Evolutionary conservation across 2,113 vertebrate genomes (phyloP).

Genomic region (Ginglymostoma cirratum): DNA sequence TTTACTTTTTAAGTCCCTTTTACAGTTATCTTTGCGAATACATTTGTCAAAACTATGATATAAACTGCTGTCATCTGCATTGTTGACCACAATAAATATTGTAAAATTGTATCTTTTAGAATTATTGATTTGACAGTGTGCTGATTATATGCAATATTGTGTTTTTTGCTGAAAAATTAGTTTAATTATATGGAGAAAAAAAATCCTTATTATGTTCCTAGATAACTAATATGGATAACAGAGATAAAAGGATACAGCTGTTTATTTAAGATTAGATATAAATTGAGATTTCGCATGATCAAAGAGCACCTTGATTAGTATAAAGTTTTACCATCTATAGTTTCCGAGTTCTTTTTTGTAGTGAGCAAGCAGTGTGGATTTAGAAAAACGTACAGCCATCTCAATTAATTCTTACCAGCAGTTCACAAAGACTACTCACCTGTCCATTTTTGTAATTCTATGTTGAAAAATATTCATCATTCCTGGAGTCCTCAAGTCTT

Average conservation of each 20-base stretch:
- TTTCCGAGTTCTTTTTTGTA: not conserved
- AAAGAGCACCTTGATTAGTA: not conserved
- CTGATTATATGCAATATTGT: not conserved
- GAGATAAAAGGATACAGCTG: too few relatives aligned
- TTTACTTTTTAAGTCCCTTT: not conserved
- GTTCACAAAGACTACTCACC: not conserved
- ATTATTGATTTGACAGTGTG: not conserved
- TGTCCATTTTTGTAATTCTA: not conserved
- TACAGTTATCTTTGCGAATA: not conserved
- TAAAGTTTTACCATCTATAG: not conserved
- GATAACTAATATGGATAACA: slow-evolving; percentile 19
- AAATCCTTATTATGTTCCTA: not conserved
- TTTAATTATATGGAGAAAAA: slow-evolving; percentile 11
- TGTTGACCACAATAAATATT: not conserved
- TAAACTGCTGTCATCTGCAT: not conserved
- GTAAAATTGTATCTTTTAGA: not conserved
- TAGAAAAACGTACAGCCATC: not conserved
- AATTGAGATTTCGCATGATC: slow-evolving; percentile 6
- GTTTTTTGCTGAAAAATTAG: not conserved
- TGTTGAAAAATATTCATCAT: not conserved
- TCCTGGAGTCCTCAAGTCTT: not conserved
- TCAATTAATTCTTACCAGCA: not conserved
- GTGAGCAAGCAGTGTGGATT: not conserved
- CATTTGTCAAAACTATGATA: not conserved
- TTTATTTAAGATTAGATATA: slow-evolving; percentile 21